Base-by-base conservation (phyloP, 1,140 invertebrate genomes). In the Platorchestia sp. region DNA sequence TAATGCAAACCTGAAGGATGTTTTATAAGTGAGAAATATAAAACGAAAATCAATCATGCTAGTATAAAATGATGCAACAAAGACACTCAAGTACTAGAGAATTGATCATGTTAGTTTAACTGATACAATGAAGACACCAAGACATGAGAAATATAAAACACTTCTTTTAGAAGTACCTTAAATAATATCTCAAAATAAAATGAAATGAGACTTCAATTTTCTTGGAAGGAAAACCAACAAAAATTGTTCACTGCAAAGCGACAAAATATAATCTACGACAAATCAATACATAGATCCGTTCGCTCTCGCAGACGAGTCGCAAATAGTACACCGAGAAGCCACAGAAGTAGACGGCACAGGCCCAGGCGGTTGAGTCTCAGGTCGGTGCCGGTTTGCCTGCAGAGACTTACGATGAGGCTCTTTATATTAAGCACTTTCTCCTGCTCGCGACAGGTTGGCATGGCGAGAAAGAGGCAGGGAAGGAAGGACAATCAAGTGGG, bases 371-470 rank as follows among this genome's bases (percentile, higher is more conserved):
- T 36, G 14, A 75, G 59, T 75, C 10, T 10, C 59, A 27, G 59
- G 59, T 36, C 27, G 59, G 59, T 36, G 59, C 14, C 59, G 59
- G 59, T 75, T 75, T 75, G 36, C 14, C 10, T 19, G 59, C 59
- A 75, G 27, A 10, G 27, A 22, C 59, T 19, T 75, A 1, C 10
- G 59, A n/a, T n/a, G n/a, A 75, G 59, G 14, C 59, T 75, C 59
- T 75, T 75, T 75, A 75, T 75, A 75, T 75, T 75, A 75, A 75
- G 59, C 59, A 75, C 59, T 75, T 75, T 75, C 59, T 75, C 59
- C 59, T 75, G 14, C 59, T 36, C 59, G 59, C 14, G 59, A 75
- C 59, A 75, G 59, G 27, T 3, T 22, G 59, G 27, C 7, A 75
- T 22, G 59, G 36, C 6, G 3, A 75, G 59, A 75, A 10, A 75